Base-by-base conservation (phyloP, 2,797 vertebrate genomes). In the Balearica regulorum region DNA sequence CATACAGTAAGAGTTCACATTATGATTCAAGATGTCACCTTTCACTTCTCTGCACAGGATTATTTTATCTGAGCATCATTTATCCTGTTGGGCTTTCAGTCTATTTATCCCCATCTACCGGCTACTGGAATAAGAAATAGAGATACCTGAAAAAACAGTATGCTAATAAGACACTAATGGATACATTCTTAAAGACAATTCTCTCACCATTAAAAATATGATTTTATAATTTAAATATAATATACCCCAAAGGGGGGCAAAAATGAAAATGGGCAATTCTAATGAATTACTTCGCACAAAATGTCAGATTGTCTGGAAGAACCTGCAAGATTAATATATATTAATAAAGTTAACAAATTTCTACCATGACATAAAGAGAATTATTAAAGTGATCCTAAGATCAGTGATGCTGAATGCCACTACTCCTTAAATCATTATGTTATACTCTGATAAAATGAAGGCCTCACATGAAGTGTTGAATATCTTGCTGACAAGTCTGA, bases 41-140 rank as follows among this genome's bases (percentile, higher is more conserved):
- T 97, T 97, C 92, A 95, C 93, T 97, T 87, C 88, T 96, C 87
- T 91, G 95, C 43, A 88, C 22, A 84, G 51, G 26, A 96, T 96
- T 95, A 91, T 92, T 96, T 95, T 31, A 65, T 93, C 78, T 81
- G 14, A 84, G 81, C n/a, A 84, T 94, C 83, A 87, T 41, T 96
- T 93, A 96, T 90, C 54, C 70, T 96, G 82, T 95, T 97, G 76
- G 75, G 57, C n/a, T 97, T 97, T 70, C 21, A 96, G 64, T 91
- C 93, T 96, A 58, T 97, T 97, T 97, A 96, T 96, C 55, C 62
- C 64, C 93, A 77, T 71, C 68, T 76, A 65, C 39, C 83, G 51
- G 31, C 66, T 90, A 13, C 28, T 92, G 81, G n/a, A 91, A 95
- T 60, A 91, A 87, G 64, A 91, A 96, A 96, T 53, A 87, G 19